Percentiles rank a stretch among this genome's conserved stretches.
These are phyloP conservation scores for Limnephilus auricula DNA, from an alignment of 2,888 invertebrate genomes.

Conservation along the genomic window DNA sequence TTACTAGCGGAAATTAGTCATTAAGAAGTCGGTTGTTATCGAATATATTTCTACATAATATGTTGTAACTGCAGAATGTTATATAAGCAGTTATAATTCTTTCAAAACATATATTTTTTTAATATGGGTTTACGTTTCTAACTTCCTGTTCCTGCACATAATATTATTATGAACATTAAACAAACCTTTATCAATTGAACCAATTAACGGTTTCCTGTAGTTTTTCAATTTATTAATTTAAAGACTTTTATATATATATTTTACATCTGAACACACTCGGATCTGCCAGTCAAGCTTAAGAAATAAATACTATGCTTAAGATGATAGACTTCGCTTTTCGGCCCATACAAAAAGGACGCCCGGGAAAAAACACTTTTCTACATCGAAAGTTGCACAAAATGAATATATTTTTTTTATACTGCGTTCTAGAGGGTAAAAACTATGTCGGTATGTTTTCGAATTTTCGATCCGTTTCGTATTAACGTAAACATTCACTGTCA, in stretches of 20 bases:
- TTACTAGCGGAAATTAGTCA: not conserved
- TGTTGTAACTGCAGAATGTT: not conserved
- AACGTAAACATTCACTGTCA: no score
- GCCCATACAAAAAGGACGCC: no score
- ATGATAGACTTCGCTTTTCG: no score
- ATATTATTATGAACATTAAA: not conserved
- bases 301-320: not conserved
- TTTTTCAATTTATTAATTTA: no score
- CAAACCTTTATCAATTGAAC: not conserved
- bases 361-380: no score
- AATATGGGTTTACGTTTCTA: not conserved
- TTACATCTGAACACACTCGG: not conserved
- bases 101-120: not conserved
- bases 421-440: no score
- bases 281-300: not conserved
- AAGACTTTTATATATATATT: no score
- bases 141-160: not conserved
- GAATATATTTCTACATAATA: not conserved
- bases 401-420: no score
- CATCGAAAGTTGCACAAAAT: no score
- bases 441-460: no score
- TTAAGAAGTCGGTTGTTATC: not conserved
- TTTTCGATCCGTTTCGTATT: no score
- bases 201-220: not conserved
- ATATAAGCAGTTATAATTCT: not conserved